Evolutionary conservation across 2,888 invertebrate genomes (phyloP).

Genomic region (Amiota minor): DNA sequence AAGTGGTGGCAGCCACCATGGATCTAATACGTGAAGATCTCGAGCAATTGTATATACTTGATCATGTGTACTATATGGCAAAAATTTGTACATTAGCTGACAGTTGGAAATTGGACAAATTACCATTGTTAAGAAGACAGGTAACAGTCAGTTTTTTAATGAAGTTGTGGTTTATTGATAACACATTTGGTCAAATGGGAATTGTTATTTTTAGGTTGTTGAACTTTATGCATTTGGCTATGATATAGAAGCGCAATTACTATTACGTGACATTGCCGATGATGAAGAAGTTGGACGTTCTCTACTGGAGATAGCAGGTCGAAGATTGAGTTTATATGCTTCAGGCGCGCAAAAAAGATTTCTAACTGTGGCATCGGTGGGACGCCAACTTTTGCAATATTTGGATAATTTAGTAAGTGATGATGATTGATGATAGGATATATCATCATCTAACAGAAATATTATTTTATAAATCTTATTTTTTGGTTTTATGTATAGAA

Average conservation of each 20-base stretch:
- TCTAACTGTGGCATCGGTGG: slow-evolving; percentile 83
- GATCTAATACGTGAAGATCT: slow-evolving; percentile 81
- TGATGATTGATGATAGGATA: slow-evolving; percentile 7
- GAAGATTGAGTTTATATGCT: slow-evolving; percentile 82
- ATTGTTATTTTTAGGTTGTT: slow-evolving; percentile 73
- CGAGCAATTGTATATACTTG: slow-evolving; percentile 74
- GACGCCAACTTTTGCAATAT: slow-evolving; percentile 84
- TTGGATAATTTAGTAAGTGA: slow-evolving; percentile 79
- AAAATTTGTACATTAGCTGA: slow-evolving; percentile 81
- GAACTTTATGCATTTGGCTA: slow-evolving; percentile 79
- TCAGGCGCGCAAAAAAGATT: slow-evolving; percentile 77
- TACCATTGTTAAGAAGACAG: slow-evolving; percentile 84
- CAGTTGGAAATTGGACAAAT: slow-evolving; percentile 84
- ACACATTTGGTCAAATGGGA: neutral
- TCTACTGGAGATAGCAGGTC: slow-evolving; percentile 86
- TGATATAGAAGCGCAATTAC: slow-evolving; percentile 78
- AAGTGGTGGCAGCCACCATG: slow-evolving; percentile 82
- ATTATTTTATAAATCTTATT: no score
- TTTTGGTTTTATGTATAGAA: slow-evolving; percentile 41
- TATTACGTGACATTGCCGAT: slow-evolving; percentile 80
- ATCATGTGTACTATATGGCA: slow-evolving; percentile 81
- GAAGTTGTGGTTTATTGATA: neutral
- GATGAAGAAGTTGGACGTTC: slow-evolving; percentile 81
- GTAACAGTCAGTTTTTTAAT: slow-evolving; percentile 73
- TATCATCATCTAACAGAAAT: no score